phyloP scores from a whole-genome alignment of 2,888 invertebrate species.

The Sussaba pulchella region DNA sequence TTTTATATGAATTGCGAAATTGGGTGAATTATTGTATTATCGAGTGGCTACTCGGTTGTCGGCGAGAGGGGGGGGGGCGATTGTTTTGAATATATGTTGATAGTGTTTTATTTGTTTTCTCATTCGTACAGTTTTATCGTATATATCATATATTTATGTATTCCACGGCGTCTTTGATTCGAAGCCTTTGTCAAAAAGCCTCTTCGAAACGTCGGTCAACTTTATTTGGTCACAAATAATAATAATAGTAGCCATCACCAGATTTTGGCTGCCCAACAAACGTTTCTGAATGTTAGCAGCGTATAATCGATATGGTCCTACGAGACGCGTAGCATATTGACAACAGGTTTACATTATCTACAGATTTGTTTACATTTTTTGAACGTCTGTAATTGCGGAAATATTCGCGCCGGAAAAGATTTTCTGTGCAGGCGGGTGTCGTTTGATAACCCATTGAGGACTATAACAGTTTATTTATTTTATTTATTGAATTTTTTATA shows the following conservation, averaged over 20 bases:
- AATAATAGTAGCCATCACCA: background rate
- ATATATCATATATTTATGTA: background rate
- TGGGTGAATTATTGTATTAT: too few relatives aligned
- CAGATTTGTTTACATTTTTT: background rate
- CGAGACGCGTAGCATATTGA: background rate
- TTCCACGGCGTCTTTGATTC: background rate
- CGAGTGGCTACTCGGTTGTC: background rate
- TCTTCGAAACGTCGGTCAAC: background rate
- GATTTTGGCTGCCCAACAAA: background rate
- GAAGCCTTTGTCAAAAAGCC: background rate
- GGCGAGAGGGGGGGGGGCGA: too few relatives aligned
- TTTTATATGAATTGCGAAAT: too few relatives aligned
- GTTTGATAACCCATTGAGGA: background rate
- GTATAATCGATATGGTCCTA: background rate
- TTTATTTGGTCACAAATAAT: background rate
- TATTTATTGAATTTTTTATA: background rate
- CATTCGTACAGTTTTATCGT: background rate
- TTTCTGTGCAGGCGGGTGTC: background rate
- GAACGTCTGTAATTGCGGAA: background rate
- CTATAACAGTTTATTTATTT: background rate
- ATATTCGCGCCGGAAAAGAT: background rate
- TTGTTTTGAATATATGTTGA: background rate
- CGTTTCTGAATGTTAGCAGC: background rate
- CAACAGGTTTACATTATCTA: too few relatives aligned
- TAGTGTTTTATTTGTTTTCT: conserved; percentile 35